Evolutionary conservation across 2,113 vertebrate genomes (phyloP), one percentile per base, ranked within the genome.

Genomic region (Sebastes schlegelii): DNA sequence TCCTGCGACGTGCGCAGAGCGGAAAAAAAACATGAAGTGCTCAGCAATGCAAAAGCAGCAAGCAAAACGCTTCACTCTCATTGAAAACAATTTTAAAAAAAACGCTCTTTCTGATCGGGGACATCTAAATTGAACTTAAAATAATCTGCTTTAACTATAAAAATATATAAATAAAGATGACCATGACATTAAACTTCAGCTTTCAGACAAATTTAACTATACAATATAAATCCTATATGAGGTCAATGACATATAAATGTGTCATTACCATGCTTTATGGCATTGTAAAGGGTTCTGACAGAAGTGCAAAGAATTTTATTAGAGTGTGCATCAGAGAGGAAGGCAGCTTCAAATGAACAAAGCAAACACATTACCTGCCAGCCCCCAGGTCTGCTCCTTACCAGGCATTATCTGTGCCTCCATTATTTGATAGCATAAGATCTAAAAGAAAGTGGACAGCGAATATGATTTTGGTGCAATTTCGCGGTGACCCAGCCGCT

Each of bases 361-460:
- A 87, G 69, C 74, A 87, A 89, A 87, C 65, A 80, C 84, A 86
- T 84, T 73, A 89, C 64, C 71, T 84, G 51, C 74, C 84, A 43
- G 71, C 57, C 45, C 43, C 10, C 0, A 3, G n/a, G 57, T 63
- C 68, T 51, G 40, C 48, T 77, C 34, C 48, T 80, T 69, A 80
- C 52, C 46, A 48, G 66, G 57, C 70, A 69, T 77, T 83, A 86
- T 81, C 76, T 86, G 19, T 60, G 63, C 54, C 54, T 64, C 58
- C 79, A 62, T 83, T 77, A 86, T 90, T 85, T 87, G 46, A 84
- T 63, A 87, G 60, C 54, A 64, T 67, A 57, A 77, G 51, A 89
- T 66, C 65, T 70, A 84, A 84, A 88, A 82, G 54, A 87, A 82
- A 63, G 55, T 67, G 82, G 85, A 80, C 45, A 74, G 62, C 58